Evolutionary conservation across 2,113 vertebrate species (phyloP).

Genomic region (Candoia aspera): DNA sequence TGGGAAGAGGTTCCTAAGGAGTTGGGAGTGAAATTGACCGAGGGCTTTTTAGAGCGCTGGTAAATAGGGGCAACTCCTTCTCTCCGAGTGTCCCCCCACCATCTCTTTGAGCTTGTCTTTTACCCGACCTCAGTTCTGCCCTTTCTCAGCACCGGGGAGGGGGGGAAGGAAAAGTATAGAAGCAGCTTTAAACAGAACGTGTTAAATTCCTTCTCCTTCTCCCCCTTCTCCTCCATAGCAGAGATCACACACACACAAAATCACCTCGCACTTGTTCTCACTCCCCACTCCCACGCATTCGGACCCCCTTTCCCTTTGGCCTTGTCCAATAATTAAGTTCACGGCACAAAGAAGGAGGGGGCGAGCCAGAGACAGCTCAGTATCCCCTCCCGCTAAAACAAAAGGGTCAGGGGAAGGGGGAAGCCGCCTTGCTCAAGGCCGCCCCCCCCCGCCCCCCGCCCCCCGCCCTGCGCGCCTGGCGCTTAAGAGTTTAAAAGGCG

Average conservation of each 20-base stretch:
- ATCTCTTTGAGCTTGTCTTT: background rate
- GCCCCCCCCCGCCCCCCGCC: background rate
- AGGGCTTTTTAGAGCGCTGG: conserved; percentile 62
- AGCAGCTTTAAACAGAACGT: background rate
- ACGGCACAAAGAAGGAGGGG: background rate
- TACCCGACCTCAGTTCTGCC: conserved; percentile 68
- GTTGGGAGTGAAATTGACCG: conserved; percentile 76
- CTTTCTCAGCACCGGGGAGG: conserved; percentile 44
- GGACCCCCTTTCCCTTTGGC: background rate
- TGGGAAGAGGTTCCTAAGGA: conserved; percentile 75
- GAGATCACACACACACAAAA: background rate
- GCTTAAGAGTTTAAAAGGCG: background rate
- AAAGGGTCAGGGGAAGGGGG: background rate
- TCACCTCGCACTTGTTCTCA: background rate
- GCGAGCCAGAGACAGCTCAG: background rate
- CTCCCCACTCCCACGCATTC: background rate
- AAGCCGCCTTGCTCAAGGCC: background rate
- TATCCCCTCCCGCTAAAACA: background rate
- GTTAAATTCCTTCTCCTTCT: background rate
- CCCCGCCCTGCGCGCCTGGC: background rate
- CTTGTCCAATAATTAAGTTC: background rate
- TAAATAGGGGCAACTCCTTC: conserved; percentile 79
- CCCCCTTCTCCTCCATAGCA: too few species aligned
- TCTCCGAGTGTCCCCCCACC: background rate
- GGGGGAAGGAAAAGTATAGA: background rate